Base-by-base conservation (phyloP, 2,888 invertebrate genomes). In the Trissolcus brochymenae region DNA sequence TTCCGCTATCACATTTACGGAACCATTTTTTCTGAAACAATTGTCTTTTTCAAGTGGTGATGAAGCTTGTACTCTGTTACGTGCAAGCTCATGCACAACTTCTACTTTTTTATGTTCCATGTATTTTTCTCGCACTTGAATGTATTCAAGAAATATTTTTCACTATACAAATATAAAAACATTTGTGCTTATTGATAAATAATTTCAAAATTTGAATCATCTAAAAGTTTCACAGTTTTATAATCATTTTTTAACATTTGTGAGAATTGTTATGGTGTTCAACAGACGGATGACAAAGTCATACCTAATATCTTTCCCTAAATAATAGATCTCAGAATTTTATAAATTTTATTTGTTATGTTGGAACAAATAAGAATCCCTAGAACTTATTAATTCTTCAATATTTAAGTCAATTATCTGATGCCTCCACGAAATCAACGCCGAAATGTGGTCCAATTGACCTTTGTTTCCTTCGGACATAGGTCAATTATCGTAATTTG, bases 1-100 rank as follows among this genome's bases (percentile, higher is more conserved):
- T 84, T 81, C 82, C 79, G 81, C 81, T 82, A 84, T 86, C 84
- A 84, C 84, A 86, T 83, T 84, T 83, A 84, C 83, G 80, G 78
- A 82, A 80, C 84, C 74, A 85, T 86, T 86, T 84, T 84, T 83
- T 80, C 80, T 77, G 79, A 74, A 76, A 81, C 85, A 82, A 85
- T 84, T 84, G 85, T 85, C 84, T 82, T 82, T 80, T 81, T 82
- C 80, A 81, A 81, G 75, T 75, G 59, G 73, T 66, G 64, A 70
- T 25, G 25, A 25, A 57, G 74, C 73, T 78, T 71, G 59, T 72
- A 68, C 54, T 67, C 25, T 25, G 71, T 64, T 68, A 75, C 72
- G 59, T 67, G 50, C 60, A 68, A 64, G 60, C 35, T 60, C 68
- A 50, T 65, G 66, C 46, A 59, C 46, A 57, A 66, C 68, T 66